Percentiles rank a stretch among this genome's conserved stretches.
Conservation (phyloP, 2,113 vertebrate species). For the Carettochelys insculpta region DNA sequence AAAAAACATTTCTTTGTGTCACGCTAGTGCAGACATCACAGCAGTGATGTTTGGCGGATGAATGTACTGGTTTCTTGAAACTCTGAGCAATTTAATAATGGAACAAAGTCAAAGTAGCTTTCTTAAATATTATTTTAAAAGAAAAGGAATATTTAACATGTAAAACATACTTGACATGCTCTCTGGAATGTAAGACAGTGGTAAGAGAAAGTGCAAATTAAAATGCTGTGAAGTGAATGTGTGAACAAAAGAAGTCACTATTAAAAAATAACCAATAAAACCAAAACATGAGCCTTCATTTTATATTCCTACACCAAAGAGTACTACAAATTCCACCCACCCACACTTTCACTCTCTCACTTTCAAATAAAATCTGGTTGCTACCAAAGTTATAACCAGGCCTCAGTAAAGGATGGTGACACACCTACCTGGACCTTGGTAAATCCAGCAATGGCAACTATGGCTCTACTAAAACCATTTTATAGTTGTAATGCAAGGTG, state of each 20-base stretch:
- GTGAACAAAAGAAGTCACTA: not conserved
- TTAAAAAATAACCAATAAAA: not conserved
- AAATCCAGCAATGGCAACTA: not conserved
- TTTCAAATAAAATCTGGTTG: not conserved
- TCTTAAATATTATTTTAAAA: not conserved
- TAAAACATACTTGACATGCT: not conserved
- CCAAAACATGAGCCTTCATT: rapidly evolving
- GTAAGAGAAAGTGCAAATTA: not conserved
- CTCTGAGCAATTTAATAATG: not conserved
- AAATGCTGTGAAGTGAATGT: not conserved
- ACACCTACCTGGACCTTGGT: not conserved
- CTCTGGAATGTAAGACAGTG: not conserved
- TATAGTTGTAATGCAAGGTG: not conserved
- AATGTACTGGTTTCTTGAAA: not conserved
- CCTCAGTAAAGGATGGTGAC: not conserved
- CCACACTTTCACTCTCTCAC: too few relatives aligned
- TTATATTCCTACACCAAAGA: not conserved
- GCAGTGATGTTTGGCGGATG: not conserved
- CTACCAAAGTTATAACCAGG: not conserved
- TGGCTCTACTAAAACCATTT: not conserved
- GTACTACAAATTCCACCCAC: not conserved
- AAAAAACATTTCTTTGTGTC: not conserved
- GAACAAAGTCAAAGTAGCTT: not conserved
- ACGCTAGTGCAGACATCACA: not conserved
- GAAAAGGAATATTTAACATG: not conserved